Evolutionary conservation across 2,888 invertebrate genomes (phyloP), one percentile per base, ranked within the genome.

Genomic region (Adelphocoris suturalis): DNA sequence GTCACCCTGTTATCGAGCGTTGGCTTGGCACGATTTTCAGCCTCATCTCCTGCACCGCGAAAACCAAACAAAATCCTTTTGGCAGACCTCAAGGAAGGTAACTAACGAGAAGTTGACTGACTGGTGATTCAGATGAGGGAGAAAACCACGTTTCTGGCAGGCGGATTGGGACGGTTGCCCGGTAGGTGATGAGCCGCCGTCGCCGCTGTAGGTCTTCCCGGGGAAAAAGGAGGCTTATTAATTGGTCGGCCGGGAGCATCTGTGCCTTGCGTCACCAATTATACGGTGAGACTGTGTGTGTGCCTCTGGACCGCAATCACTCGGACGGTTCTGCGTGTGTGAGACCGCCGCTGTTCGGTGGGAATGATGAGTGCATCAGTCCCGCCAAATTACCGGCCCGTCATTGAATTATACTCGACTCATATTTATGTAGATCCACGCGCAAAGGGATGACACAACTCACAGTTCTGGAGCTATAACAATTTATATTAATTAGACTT

Each of bases 181-280:
- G 82, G 48, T 82, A 52, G 82, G 52, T 82, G 82, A 52, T 52
- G 52, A 82, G 82, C 19, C 52, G 81, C 48, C 52, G 48, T 48
- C 82, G 82, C 16, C 82, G 82, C 82, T 82, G 82, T 82, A 82
- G 82, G 82, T 82, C 82, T 52, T 81, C 78, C 46, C 78, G 61
- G 23, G 68, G 23, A 37, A 37, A 23, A 68, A 23, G 68, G 68
- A 68, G 68, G 23, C 68, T 68, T 61, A 61, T 68, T 68, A 68
- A 68, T 68, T 68, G 68, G 68, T 68, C 13, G 68, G 68, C 68
- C 68, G 23, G 11, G 27, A 68, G 68, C 68, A 68, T 68, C 27
- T 68, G 23, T 23, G 23, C 23, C 27, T 68, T 68, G 68, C 68
- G 68, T 68, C 68, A 68, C 68, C 68, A 68, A 68, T 68, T 68